Conservation (phyloP, 2,797 vertebrate species). For the Euthynnus affinis region DNA sequence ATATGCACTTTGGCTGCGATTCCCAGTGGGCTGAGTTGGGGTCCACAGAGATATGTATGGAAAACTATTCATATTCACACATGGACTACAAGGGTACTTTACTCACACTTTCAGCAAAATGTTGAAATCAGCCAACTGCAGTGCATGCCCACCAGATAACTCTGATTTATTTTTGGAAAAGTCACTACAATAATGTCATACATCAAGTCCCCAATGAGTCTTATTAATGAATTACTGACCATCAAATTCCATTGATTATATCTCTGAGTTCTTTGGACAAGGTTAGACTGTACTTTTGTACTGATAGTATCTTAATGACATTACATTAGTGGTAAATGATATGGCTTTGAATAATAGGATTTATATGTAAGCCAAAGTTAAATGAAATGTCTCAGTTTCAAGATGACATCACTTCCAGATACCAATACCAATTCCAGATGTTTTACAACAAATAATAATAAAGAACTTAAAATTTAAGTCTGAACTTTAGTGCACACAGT, state of each 20-base stretch:
- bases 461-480: constrained; percentile 1
- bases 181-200: not conserved
- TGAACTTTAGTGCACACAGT: not conserved
- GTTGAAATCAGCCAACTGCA: constrained; percentile 27
- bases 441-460: not conserved
- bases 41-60: constrained; percentile 12
- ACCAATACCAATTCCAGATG: constrained; percentile 1
- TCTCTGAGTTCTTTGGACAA: too few species aligned
- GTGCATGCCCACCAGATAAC: not conserved
- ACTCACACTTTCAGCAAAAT: constrained; percentile 11
- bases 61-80: constrained; percentile 32
- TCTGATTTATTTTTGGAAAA: not conserved
- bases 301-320: not conserved
- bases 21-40: constrained; percentile 37
- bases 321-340: not conserved
- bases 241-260: too few species aligned
- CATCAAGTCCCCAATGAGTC: not conserved
- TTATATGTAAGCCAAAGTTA: not conserved
- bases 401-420: not conserved
- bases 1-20: constrained; percentile 42
- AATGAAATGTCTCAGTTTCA: not conserved
- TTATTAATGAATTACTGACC: not conserved
- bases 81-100: constrained; percentile 11
- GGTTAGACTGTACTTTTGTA: not conserved
- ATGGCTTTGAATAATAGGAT: not conserved